Evolutionary conservation across 1,140 invertebrate genomes (phyloP), one percentile per base, ranked within the genome.

Genomic region (Asobara japonica): DNA sequence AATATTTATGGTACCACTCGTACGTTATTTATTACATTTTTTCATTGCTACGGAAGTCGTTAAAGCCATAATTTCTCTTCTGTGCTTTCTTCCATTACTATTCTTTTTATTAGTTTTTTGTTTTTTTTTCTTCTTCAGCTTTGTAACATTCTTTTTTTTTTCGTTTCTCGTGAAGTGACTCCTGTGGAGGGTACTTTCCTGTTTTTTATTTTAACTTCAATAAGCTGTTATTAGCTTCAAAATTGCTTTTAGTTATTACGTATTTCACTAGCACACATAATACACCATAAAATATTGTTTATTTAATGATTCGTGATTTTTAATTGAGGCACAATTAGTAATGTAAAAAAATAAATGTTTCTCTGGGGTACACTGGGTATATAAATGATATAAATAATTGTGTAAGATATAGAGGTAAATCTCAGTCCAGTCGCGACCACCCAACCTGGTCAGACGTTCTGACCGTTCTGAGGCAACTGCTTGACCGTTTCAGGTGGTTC

Each of bases 401-500:
- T 36, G 31, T n/a, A n/a, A n/a, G 31, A 36, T 5, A 5, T 11
- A 2, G 51, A 56, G 51, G n/a, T 25, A 13, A 18, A 27, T 18
- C 18, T 56, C 8, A 8, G 11, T 56, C 25, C 8, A 56, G 51
- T 45, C 13, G 7, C n/a, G 41, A 16, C 51, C 20, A 56, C 51
- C 51, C 51, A 56, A 56, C 51, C 25, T 56, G 51, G 51, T 27
- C 51, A 56, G 51, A 25, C 51, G 51, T 56, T 25, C 51, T 56
- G 51, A 27, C 51, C 51, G 51, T 56, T 56, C 51, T 56, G 51
- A 56, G 51, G 51, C 51, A 10, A 18, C 13, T 27, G 51, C 51
- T 56, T 56, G 51, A 56, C 51, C 51, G 51, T 56, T 56, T 56
- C 61, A 36, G 30, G 36, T 45, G 61, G 62, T 71, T 71, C 61